Base-by-base conservation (phyloP, 2,113 vertebrate genomes). In the Mormoops blainvillei region DNA sequence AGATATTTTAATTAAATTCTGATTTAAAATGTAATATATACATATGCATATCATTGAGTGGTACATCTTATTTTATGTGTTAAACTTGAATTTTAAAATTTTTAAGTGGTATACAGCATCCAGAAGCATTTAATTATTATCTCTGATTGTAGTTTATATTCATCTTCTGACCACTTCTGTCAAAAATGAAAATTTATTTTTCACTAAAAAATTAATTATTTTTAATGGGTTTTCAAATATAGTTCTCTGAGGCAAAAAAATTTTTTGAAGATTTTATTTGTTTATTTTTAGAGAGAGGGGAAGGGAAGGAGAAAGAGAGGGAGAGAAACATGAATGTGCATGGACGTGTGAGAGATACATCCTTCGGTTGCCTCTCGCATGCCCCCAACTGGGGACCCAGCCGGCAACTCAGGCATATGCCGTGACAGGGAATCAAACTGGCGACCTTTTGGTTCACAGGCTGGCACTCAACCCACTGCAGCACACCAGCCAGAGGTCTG, bases 181-280 rank as follows among this genome's bases (percentile, higher is more conserved):
- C 92, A 96, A 95, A 95, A 96, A 73, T 65, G 61, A 48, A 96
- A 82, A 93, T 86, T 87, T 86, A 48, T 4, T 28, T 95, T 96
- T 94, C 77, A 95, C 71, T 82, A 95, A 95, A 88, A 89, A 67
- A 31, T 73, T 83, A 94, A 63, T 93, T 84, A 50, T 91, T 70
- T 48, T 76, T 78, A 92, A 68, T 91, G 85, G 54, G 43, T 56
- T 95, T 94, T 92, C 92, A 91, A 95, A 82, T 67, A 73, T n/a
- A 85, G 36, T 74, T 87, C 58, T 87, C 84, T 95, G 70, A 52
- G n/a, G n/a, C 33, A 65, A 15, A 76, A 5, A 10, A 54, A 77
- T 50, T 41, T 82, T 61, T 63, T 65, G 18, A 28, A 22, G 24
- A n/a, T 92, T 43, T 74, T 73, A 84, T 85, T 65, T 77, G 77